Evolutionary conservation across 2,797 vertebrate genomes (phyloP), one percentile per base, ranked within the genome.

Genomic region (Eulemur rubriventer): DNA sequence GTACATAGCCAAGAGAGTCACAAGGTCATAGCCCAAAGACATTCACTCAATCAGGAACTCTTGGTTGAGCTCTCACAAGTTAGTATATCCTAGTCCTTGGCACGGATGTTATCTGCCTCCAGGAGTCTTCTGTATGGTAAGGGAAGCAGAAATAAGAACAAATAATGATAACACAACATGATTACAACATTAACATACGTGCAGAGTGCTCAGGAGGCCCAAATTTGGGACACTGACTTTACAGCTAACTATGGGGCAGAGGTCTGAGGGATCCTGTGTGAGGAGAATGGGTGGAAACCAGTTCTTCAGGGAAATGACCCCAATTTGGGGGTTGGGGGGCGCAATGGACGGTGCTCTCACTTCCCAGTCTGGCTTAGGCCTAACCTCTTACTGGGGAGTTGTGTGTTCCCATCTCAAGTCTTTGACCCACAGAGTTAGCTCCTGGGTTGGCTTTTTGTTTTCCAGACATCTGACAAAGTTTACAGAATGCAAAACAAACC

Each of bases 401-500:
- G 24, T 35, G 43, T 93, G 52, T 83, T 78, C 50, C 50, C 6
- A 7, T 38, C 38, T 52, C 46, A 55, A 6, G 20, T 18, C 33
- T 86, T 55, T 80, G 57, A 61, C 52, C 38, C 11, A 20, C 18
- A 35, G 48, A 72, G 22, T 83, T 52, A 94, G 46, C 41, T 41
- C 69, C 57, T 86, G 72, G 33, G 30, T 52, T 79, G 48, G 38
- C 28, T 70, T 94, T 97, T 97, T 96, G 63, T 97, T 72, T 96
- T 97, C 35, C 70, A 95, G 97, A 12, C n/a, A 94, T 69, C 63
- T 0, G 94, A 96, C 41, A 59, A 57, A 69, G 80, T 94, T 91
- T 99, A 99, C 94, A 98, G 85, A 97, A 98, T 99, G 98, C 98
- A 88, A 1, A 99, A 96, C 96, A 94, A 24, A 2, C 99, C 99